Percentiles rank a stretch among this genome's conserved stretches.
phyloP scores from a whole-genome alignment of 2,113 vertebrate genomes.

The Nerophis lumbriciformis region DNA sequence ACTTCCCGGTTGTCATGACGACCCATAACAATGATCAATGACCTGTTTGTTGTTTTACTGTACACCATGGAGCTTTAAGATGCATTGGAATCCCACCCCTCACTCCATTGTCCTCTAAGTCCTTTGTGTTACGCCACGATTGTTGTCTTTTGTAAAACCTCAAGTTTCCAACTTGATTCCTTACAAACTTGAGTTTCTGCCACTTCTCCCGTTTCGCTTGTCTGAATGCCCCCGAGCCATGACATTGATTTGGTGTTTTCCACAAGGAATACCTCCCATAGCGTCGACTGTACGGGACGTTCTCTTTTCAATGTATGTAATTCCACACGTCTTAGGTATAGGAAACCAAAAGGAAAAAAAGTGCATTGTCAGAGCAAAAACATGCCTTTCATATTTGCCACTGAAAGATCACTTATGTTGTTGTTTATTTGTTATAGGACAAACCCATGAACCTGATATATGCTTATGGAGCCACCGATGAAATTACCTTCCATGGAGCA shows the following conservation, averaged over 20 bases:
- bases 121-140: background rate
- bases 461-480: constrained; percentile 59
- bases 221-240: background rate
- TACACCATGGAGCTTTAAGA: background rate
- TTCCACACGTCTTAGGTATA: constrained; percentile 6
- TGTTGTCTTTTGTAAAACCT: constrained; percentile 13
- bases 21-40: too few species aligned
- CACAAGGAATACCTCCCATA: constrained; percentile 5
- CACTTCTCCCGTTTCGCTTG: constrained; percentile 11
- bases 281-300: constrained; percentile 1
- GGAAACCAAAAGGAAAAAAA: background rate
- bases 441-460: constrained; percentile 62
- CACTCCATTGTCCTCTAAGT: background rate
- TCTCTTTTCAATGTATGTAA: constrained; percentile 11
- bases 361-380: background rate
- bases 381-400: background rate
- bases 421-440: constrained; percentile 24
- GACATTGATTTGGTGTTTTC: background rate
- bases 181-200: background rate
- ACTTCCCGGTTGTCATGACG: too few species aligned
- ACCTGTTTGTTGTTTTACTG: background rate
- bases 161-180: constrained; percentile 23
- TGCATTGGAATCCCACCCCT: background rate
- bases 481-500: constrained; percentile 35
- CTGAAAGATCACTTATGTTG: background rate